phyloP scores from a whole-genome alignment of 2,113 vertebrate genomes.

The Colinus virginianus region DNA sequence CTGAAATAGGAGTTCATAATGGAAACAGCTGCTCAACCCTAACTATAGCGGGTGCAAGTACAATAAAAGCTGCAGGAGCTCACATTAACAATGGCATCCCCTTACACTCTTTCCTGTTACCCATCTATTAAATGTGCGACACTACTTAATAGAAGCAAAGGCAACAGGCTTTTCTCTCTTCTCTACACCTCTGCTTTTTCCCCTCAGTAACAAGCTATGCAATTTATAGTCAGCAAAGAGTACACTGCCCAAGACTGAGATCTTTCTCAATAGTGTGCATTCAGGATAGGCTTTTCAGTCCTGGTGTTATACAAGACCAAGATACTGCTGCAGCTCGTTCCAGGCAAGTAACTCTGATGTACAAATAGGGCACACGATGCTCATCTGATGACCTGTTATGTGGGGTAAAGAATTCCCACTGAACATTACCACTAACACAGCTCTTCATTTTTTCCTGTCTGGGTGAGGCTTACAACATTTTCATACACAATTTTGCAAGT shows the following conservation, averaged over 20 bases:
- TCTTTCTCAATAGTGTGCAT: neutral
- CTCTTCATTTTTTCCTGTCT: neutral
- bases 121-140: slow-evolving; percentile 76
- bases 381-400: neutral
- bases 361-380: neutral
- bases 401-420: neutral
- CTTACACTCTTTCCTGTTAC: slow-evolving; percentile 78
- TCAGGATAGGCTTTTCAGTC: slow-evolving; percentile 5
- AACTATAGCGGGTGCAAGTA: slow-evolving; percentile 72
- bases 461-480: neutral
- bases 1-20: slow-evolving; percentile 83
- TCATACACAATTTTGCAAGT: neutral
- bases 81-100: slow-evolving; percentile 76
- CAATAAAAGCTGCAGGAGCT: slow-evolving; percentile 81
- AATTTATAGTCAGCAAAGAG: slow-evolving; percentile 43
- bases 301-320: neutral
- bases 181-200: neutral
- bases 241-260: slow-evolving; percentile 10
- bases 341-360: neutral
- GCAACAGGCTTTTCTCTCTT: slow-evolving; percentile 46
- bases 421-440: neutral
- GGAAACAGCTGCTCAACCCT: slow-evolving; percentile 82
- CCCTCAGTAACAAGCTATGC: slow-evolving; percentile 62
- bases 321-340: neutral
- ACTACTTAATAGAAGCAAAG: slow-evolving; percentile 70